These are phyloP conservation scores for Drosophila bipectinata DNA, from an alignment of 1,140 invertebrate species.

Conservation along the genomic window DNA sequence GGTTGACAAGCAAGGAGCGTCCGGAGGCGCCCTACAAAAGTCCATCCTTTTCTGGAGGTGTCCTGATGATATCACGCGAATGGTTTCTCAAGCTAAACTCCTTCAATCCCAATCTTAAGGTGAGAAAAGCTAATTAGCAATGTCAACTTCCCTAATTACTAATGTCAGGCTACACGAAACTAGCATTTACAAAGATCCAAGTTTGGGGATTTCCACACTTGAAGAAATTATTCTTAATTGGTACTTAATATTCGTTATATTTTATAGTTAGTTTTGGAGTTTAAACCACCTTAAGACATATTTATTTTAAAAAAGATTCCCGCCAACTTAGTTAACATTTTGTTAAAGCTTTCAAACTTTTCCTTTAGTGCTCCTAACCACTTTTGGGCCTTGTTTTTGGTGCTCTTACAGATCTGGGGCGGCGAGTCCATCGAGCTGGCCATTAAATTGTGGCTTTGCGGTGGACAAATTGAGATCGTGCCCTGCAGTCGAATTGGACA, in stretches of 20 bases:
- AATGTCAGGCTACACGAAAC: constrained; percentile 46
- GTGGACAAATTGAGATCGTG: constrained; percentile 90
- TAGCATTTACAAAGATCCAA: neutral
- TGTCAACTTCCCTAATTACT: constrained; percentile 61
- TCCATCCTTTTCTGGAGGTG: constrained; percentile 91
- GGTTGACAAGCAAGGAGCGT: constrained; percentile 20
- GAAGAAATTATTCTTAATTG: neutral
- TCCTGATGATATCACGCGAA: constrained; percentile 90
- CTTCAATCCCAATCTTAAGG: constrained; percentile 89
- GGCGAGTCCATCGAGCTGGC: constrained; percentile 99
- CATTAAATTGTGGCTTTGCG: constrained; percentile 93
- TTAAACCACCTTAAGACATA: too few species aligned
- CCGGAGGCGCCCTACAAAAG: constrained; percentile 83
- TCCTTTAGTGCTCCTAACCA: neutral
- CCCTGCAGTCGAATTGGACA: constrained; percentile 94
- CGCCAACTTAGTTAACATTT: neutral
- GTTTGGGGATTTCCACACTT: constrained; percentile 4
- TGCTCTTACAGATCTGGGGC: constrained; percentile 92
- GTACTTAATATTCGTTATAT: too few species aligned
- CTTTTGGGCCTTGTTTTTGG: constrained; percentile 7
- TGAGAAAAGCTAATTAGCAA: constrained; percentile 62
- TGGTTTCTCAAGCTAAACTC: constrained; percentile 93
- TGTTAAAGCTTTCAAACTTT: neutral
- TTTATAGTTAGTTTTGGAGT: too few species aligned
- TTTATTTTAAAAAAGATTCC: too few species aligned